A percentile compares a stretch with the other conserved stretches of the same genome.
phyloP scores from a whole-genome alignment of 37 sponge, comb jelly and placozoan species.

The Beroe ovata region DNA sequence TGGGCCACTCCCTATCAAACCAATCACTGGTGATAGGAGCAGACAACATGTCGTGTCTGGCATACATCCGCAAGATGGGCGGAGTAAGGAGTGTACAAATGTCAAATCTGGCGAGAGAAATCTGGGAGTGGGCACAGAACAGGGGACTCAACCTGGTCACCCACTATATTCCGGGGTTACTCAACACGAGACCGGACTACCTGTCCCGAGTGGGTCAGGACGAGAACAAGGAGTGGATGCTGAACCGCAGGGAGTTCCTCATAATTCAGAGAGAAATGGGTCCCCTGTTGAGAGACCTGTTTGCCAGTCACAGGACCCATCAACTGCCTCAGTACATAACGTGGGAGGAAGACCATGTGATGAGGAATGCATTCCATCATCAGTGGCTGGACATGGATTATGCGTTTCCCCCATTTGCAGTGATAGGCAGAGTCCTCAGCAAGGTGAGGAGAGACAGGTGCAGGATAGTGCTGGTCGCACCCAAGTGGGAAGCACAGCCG shows the following conservation, averaged over 20 bases:
- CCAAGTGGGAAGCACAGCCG: not conserved
- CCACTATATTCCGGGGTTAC: not conserved
- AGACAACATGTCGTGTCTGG: not conserved
- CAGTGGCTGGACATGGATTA: slow-evolving; percentile 11
- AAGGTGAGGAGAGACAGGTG: not conserved
- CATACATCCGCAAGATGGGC: slow-evolving; percentile 9
- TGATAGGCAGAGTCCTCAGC: not conserved
- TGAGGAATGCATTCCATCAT: not conserved
- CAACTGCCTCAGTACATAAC: not conserved
- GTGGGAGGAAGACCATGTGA: not conserved
- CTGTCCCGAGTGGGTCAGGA: not conserved
- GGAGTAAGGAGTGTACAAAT: not conserved
- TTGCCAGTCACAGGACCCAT: not conserved
- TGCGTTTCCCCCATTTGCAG: slow-evolving; percentile 8
- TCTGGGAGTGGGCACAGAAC: slow-evolving; percentile 18
- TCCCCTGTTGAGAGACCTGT: not conserved
- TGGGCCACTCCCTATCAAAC: not conserved
- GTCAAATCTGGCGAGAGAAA: not conserved
- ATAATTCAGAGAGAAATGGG: not conserved
- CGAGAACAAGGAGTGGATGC: not conserved
- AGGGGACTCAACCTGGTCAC: not conserved
- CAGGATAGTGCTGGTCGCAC: not conserved
- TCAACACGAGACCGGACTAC: slow-evolving; percentile 12
- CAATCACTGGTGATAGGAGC: not conserved
- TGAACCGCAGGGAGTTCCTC: not conserved